These are phyloP conservation scores for Silurus asotus DNA, from an alignment of 2,113 vertebrate genomes.

Conservation along the genomic window DNA sequence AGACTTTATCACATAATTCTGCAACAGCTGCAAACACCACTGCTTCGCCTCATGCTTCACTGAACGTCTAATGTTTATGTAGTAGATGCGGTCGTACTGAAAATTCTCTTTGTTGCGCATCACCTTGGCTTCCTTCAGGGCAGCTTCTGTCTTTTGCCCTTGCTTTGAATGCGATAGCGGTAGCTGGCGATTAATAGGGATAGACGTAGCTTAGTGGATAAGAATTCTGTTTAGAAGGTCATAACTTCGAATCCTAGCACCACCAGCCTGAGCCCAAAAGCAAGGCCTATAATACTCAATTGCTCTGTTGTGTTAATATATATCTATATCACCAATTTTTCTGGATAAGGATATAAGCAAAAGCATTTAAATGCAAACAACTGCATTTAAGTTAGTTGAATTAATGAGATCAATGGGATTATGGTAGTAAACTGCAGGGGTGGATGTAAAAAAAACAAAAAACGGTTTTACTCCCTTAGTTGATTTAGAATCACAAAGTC, in stretches of 20 bases:
- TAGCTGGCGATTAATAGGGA: not conserved
- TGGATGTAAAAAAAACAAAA: not conserved
- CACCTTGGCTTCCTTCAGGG: not conserved
- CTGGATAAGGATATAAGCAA: too few relatives aligned
- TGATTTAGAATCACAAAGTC: not conserved
- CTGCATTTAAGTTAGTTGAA: not conserved
- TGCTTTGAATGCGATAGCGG: not conserved
- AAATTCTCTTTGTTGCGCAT: not conserved
- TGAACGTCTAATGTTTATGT: not conserved
- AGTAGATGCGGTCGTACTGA: not conserved
- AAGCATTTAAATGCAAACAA: not conserved
- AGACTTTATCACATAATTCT: not conserved
- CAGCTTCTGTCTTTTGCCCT: not conserved
- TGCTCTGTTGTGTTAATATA: too few relatives aligned
- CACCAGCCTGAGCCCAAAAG: too few relatives aligned
- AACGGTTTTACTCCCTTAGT: not conserved
- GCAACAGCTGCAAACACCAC: not conserved
- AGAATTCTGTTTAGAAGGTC: too few relatives aligned
- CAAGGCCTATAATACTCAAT: too few relatives aligned
- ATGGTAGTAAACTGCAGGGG: not conserved
- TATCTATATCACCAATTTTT: too few relatives aligned
- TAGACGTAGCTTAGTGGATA: too few relatives aligned
- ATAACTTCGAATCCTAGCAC: too few relatives aligned
- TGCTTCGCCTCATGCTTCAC: not conserved
- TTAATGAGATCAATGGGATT: not conserved